Percentiles rank a stretch among this genome's conserved stretches.
These are phyloP conservation scores for Apantesis nais DNA, from an alignment of 2,888 invertebrate genomes.

Conservation along the genomic window DNA sequence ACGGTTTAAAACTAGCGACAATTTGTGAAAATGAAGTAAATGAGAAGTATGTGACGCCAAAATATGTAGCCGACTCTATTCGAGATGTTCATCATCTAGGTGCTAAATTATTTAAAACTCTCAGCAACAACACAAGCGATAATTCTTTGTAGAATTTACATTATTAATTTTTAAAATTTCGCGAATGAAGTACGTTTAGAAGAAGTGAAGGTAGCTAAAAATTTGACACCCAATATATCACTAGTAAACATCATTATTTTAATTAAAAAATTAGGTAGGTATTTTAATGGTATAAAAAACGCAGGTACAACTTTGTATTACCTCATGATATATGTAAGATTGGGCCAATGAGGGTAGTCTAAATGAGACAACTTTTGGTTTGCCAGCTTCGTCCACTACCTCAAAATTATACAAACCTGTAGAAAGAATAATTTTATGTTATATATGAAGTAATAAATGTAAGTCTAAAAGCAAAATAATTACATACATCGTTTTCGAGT, in stretches of 20 bases:
- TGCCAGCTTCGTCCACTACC: slow-evolving; percentile 93
- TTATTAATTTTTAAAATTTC: no score
- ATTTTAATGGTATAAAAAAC: neutral
- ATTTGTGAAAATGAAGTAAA: no score
- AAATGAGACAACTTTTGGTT: slow-evolving; percentile 93
- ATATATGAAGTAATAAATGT: neutral
- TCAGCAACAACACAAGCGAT: no score
- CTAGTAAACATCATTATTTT: neutral
- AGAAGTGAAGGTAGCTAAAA: no score
- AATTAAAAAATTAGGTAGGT: neutral
- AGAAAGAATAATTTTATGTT: neutral
- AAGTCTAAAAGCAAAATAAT: neutral
- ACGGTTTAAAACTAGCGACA: no score
- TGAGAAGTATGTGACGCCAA: no score
- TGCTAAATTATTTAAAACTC: no score
- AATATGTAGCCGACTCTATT: no score
- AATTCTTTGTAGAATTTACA: no score
- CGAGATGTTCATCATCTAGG: no score
- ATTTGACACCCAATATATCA: no score
- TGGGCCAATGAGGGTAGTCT: slow-evolving; percentile 96
- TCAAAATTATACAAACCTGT: slow-evolving; percentile 94
- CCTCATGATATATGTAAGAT: slow-evolving; percentile 97
- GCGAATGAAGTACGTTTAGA: no score
- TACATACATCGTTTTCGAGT: neutral
- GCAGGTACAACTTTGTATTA: slow-evolving; percentile 51